Evolutionary conservation across 2,888 invertebrate species (phyloP).

Genomic region (Eristalis arbustorum): DNA sequence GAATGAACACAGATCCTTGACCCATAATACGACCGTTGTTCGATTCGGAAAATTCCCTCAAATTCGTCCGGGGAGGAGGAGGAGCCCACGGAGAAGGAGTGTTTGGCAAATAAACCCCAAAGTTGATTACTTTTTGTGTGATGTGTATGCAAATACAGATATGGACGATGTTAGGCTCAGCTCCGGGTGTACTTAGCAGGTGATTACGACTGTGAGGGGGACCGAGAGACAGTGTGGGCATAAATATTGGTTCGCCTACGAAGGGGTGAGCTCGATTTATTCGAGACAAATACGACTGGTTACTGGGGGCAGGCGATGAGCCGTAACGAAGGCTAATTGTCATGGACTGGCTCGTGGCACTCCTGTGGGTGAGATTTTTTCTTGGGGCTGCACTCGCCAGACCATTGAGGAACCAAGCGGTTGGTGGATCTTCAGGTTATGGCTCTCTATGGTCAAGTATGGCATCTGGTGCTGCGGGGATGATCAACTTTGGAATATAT

Average conservation of each 20-base stretch:
- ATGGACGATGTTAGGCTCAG: slow-evolving; percentile 4
- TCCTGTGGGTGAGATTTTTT: too few relatives aligned
- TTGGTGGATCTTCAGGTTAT: too few relatives aligned
- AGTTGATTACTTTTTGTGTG: slow-evolving; percentile 54
- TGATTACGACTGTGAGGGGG: slow-evolving; percentile 4
- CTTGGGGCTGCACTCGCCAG: too few relatives aligned
- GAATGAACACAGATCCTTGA: slow-evolving; percentile 25
- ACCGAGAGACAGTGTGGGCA: not conserved
- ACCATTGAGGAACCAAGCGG: too few relatives aligned
- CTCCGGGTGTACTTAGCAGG: slow-evolving; percentile 20
- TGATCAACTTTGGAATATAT: too few relatives aligned
- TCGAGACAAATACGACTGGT: not conserved
- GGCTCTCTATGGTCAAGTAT: too few relatives aligned
- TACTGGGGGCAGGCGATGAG: not conserved
- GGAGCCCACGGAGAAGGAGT: slow-evolving; percentile 35
- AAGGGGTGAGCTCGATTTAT: not conserved
- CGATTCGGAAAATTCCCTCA: too few relatives aligned
- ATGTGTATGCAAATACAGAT: not conserved
- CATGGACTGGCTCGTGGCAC: too few relatives aligned
- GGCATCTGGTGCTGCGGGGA: too few relatives aligned
- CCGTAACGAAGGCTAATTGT: too few relatives aligned
- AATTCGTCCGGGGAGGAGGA: not conserved
- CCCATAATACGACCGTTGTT: slow-evolving; percentile 32
- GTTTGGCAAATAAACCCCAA: slow-evolving; percentile 51
- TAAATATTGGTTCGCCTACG: not conserved